phyloP scores from a whole-genome alignment of 2,113 vertebrate species.

The Phaethornis superciliosus region DNA sequence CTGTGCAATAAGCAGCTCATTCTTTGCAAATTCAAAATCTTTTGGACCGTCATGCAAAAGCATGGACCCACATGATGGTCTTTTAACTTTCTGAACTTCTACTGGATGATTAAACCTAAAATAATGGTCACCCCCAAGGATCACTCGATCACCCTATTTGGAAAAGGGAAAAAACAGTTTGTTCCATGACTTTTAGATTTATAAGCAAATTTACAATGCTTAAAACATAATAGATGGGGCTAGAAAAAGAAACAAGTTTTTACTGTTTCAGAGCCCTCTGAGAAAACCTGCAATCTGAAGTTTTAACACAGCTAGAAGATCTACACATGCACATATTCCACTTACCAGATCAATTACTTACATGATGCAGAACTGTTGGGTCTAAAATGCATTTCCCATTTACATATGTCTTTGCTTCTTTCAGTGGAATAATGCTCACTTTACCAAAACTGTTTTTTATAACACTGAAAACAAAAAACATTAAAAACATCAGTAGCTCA shows the following conservation, averaged over 20 bases:
- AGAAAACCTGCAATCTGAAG: neutral
- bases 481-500: neutral
- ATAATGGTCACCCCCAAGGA: constrained; percentile 96
- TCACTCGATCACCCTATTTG: constrained; percentile 90
- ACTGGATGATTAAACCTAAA: constrained; percentile 94
- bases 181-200: neutral
- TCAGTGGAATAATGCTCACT: constrained; percentile 83
- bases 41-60: constrained; percentile 79
- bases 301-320: neutral
- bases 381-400: constrained; percentile 87
- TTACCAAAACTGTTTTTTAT: constrained; percentile 81
- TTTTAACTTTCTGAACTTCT: constrained; percentile 86
- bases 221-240: neutral
- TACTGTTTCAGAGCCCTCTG: neutral
- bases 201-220: neutral
- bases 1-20: constrained; percentile 89
- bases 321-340: neutral
- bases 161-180: too few species aligned
- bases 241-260: neutral
- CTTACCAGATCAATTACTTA: constrained; percentile 69
- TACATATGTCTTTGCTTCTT: constrained; percentile 88
- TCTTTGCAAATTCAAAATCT: constrained; percentile 96
- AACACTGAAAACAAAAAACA: constrained; percentile 76
- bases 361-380: constrained; percentile 86
- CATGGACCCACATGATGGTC: constrained; percentile 67